Conservation (phyloP, 1,140 invertebrate genomes). For the Drosophila pruinosa region DNA sequence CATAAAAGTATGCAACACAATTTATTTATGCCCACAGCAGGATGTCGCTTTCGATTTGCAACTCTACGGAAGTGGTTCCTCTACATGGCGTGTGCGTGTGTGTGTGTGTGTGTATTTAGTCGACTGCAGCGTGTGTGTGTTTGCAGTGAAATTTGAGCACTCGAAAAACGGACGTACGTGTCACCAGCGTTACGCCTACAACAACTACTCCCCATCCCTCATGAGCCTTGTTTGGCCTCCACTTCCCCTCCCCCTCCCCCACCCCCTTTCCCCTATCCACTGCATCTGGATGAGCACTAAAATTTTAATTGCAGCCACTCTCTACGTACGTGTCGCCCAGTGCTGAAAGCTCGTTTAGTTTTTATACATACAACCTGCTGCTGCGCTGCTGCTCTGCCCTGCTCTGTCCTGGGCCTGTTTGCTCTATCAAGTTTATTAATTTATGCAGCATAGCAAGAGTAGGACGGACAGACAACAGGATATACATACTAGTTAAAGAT, state of each 20-base stretch:
- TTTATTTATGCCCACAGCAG: slow-evolving; percentile 67
- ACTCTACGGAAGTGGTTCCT: slow-evolving; percentile 45
- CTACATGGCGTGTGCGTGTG: not conserved
- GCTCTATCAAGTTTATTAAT: slow-evolving; percentile 75
- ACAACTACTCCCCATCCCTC: not conserved
- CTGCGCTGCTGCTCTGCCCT: not conserved
- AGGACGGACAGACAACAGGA: not conserved
- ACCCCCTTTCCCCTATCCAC: no score
- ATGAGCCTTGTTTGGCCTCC: not conserved
- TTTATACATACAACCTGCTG: slow-evolving; percentile 48
- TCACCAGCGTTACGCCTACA: slow-evolving; percentile 29
- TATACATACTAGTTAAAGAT: slow-evolving; percentile 31
- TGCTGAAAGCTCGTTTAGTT: slow-evolving; percentile 71
- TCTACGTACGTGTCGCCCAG: slow-evolving; percentile 63
- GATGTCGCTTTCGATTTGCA: slow-evolving; percentile 65
- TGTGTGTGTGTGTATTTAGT: slow-evolving; percentile 12
- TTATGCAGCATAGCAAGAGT: slow-evolving; percentile 57
- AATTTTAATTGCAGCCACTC: slow-evolving; percentile 78
- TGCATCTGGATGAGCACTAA: slow-evolving; percentile 60
- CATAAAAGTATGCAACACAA: slow-evolving; percentile 66
- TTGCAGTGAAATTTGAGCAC: slow-evolving; percentile 52
- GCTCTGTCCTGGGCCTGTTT: not conserved
- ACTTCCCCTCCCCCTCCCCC: not conserved
- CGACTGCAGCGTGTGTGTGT: slow-evolving; percentile 20
- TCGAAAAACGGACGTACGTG: slow-evolving; percentile 56